Base-by-base conservation (phyloP, 1,140 invertebrate genomes). In the Euglossa dilemma region DNA sequence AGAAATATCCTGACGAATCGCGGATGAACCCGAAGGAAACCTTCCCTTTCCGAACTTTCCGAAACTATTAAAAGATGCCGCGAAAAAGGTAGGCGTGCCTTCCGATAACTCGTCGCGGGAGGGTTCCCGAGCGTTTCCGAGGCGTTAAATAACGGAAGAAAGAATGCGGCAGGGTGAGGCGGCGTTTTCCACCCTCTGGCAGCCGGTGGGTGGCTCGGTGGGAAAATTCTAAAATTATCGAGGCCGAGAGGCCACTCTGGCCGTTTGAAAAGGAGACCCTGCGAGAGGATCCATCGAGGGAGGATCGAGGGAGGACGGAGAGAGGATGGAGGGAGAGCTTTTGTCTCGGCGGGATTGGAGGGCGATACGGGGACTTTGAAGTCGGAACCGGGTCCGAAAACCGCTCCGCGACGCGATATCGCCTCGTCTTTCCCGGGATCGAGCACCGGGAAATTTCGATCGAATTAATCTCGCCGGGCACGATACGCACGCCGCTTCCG, bases 1-100 rank as follows among this genome's bases (percentile, higher is more conserved):
- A 85, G 86, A 91, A 91, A 91, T 89, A 92, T 84, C 89, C 80
- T 83, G 67, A 80, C 86, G 86, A 87, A 86, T 80, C 84, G 67
- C 63, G 25, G 69, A 80, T 88, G 47, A 66, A 78, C 66, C 66
- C 84, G 61, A 61, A 59, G 43, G 57, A 23, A 67, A 63, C 47
- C 23, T 74, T 36, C 16, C 50, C 14, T 63, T 28, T 28, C 14
- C 2, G 12, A n/a, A 14, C 50, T 72, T 56, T 16, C 8, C 25
- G 25, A 23, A 56, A 23, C 52, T 73, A n/a, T 43, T 56, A 57
- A 57, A 57, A 73, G 28, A 73, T 57, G 23, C 36, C 52, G 28
- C 14, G 23, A 45, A 14, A 0, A 4, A 23, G 18, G 36, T 7
- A n/a, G 11, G n/a, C 20, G 63, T 36, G 16, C 16, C 20, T 57